Base-by-base conservation (phyloP, 2,888 invertebrate species). In the Ommatoiulus sabulosus region DNA sequence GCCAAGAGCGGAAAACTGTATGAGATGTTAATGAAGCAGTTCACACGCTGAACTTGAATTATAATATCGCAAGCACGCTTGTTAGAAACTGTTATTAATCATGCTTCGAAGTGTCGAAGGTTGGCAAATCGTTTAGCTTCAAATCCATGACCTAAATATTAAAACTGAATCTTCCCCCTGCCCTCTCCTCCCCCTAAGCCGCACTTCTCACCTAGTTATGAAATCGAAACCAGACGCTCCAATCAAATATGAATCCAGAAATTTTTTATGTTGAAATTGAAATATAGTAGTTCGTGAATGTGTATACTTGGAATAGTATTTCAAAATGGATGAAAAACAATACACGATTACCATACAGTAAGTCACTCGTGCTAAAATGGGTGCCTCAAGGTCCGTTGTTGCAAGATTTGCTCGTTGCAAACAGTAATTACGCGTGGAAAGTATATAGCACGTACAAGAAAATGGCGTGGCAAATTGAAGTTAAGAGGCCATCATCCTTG, bases 371-470 rank as follows among this genome's bases (percentile, higher is more conserved):
- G 80, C 35, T 80, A 15, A 15, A 35, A 80, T 35, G 80, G 35
- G 35, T 43, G 10, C 80, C 35, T 80, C 80, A 80, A 80, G 80
- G 80, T 80, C 80, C 80, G 80, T 80, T 80, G 35, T 15, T 80
- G 80, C 24, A 80, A 80, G 10, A 7, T 63, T 24, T 35, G 8
- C 24, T 35, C 12, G 24, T 35, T 10, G 80, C 35, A 35, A 80
- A 35, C 12, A 80, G 35, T 80, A 80, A 80, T 80, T 80, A 4
- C 12, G 35, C 80, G 24, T 43, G 35, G 35, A 80, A 35, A 80
- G 35, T 24, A 35, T 24, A 35, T 24, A 80, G 35, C 80, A 80
- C 80, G 80, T 43, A 35, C 12, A 80, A 43, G 12, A 80, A 35
- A 4, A 35, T 80, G 20, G 72, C 72, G 35, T 35, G 72, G 20